These are phyloP conservation scores for Eristalinus sepulchralis DNA, from an alignment of 2,888 invertebrate species.

Conservation along the genomic window DNA sequence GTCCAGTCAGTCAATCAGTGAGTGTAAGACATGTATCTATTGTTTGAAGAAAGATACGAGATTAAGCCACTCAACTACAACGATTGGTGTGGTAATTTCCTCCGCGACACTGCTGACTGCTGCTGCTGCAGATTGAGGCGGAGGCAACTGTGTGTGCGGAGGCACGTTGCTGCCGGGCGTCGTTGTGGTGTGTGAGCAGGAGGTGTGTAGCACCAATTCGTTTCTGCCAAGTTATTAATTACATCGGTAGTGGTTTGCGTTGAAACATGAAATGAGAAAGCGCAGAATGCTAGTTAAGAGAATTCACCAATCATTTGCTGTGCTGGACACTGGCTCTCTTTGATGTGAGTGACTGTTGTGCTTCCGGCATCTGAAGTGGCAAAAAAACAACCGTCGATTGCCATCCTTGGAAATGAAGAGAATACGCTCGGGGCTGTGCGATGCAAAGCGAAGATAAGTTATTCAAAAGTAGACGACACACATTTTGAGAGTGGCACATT, in stretches of 20 bases:
- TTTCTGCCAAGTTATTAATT: slow-evolving; percentile 48
- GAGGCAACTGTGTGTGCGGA: slow-evolving; percentile 21
- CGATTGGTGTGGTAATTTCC: slow-evolving; percentile 50
- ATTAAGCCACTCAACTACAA: slow-evolving; percentile 32
- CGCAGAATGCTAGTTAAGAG: background rate
- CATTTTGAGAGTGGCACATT: background rate
- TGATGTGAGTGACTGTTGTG: background rate
- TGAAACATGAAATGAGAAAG: slow-evolving; percentile 1
- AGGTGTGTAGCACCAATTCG: slow-evolving; percentile 39
- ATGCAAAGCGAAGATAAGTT: background rate
- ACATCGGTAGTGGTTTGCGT: background rate
- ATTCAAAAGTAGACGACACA: background rate
- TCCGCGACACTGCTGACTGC: background rate
- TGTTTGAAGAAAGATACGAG: slow-evolving; percentile 36
- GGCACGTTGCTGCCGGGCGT: background rate
- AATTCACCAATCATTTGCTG: background rate
- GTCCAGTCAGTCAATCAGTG: background rate
- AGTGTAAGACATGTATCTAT: slow-evolving; percentile 37
- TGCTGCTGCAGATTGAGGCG: background rate
- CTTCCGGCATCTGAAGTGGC: slow-evolving; percentile 6
- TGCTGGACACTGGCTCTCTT: background rate
- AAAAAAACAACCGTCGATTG: background rate
- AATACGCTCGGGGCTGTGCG: background rate
- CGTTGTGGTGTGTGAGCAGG: slow-evolving; percentile 30
- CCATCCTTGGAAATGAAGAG: slow-evolving; percentile 18